Evolutionary conservation across 2,888 invertebrate genomes (phyloP).

Genomic region (Nephrocerus scutellatus): DNA sequence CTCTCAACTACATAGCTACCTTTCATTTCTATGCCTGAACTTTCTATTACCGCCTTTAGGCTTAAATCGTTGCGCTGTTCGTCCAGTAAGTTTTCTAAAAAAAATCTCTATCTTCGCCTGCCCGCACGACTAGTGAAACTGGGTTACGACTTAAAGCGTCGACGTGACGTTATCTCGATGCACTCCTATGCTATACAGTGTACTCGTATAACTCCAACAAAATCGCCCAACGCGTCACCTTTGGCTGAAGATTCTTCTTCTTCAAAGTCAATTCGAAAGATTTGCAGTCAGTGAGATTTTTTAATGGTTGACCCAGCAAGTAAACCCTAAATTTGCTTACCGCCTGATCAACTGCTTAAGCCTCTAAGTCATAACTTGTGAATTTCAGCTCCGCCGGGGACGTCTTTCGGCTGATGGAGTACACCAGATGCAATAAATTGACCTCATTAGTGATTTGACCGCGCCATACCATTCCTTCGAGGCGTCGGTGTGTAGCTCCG

Average conservation of each 20-base stretch:
- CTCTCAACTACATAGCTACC: slow-evolving; percentile 1
- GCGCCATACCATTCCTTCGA: neutral
- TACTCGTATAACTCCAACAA: neutral
- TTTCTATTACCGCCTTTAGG: neutral
- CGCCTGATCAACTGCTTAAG: neutral
- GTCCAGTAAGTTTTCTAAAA: neutral
- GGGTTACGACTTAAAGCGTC: slow-evolving; percentile 1
- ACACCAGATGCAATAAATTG: slow-evolving; percentile 1
- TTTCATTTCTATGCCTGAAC: neutral
- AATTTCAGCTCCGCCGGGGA: neutral
- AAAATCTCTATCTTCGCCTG: neutral
- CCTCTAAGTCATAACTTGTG: neutral
- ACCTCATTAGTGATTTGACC: neutral
- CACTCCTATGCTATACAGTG: slow-evolving; percentile 1
- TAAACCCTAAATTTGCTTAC: too few relatives aligned
- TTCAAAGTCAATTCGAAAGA: slow-evolving; percentile 1
- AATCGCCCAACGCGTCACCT: neutral
- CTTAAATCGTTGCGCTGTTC: neutral
- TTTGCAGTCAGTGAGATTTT: neutral
- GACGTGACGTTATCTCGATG: neutral
- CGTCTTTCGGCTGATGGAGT: slow-evolving; percentile 3
- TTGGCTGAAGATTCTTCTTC: slow-evolving; percentile 1
- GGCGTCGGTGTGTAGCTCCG: neutral
- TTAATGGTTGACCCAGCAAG: neutral
- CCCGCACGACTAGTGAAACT: neutral